These are phyloP conservation scores for Cactoblastis cactorum DNA, from an alignment of 2,888 invertebrate species.

Conservation along the genomic window DNA sequence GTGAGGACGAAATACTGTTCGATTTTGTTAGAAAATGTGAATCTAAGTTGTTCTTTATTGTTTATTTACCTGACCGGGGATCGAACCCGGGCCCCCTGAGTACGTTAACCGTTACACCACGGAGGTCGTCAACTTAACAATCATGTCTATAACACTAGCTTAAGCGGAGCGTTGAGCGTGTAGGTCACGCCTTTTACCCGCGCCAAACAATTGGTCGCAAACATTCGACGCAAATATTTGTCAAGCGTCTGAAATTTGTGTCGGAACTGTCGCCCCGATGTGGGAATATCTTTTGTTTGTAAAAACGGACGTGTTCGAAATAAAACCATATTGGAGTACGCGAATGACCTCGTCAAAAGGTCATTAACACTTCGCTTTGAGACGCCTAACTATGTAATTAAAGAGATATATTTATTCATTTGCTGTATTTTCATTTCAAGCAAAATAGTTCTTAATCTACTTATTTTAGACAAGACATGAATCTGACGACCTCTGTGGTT, in stretches of 20 bases:
- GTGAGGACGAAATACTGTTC: no score
- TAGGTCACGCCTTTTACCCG: constrained; percentile 65
- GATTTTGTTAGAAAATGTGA: no score
- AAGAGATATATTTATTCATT: background rate
- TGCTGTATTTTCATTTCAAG: no score
- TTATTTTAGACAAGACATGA: no score
- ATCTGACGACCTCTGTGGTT: no score
- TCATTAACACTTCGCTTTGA: background rate
- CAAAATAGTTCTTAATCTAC: no score
- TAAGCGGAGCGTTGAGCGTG: constrained; percentile 50
- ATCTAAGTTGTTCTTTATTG: no score
- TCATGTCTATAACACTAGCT: constrained; percentile 28
- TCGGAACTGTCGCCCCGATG: constrained; percentile 52
- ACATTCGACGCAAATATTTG: constrained; percentile 49
- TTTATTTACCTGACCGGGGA: no score
- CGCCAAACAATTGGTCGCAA: constrained; percentile 49
- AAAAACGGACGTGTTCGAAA: constrained; percentile 4
- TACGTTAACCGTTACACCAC: no score
- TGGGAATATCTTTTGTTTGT: constrained; percentile 22
- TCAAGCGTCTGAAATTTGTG: constrained; percentile 52
- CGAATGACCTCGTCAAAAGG: background rate
- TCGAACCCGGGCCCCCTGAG: no score
- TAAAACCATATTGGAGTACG: constrained; percentile 1
- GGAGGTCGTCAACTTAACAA: background rate
- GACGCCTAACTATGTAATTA: no score